A percentile compares a stretch with the other conserved stretches of the same genome.
phyloP scores from a whole-genome alignment of 1,140 invertebrate species.

The Pseudomyrmex gracilis region DNA sequence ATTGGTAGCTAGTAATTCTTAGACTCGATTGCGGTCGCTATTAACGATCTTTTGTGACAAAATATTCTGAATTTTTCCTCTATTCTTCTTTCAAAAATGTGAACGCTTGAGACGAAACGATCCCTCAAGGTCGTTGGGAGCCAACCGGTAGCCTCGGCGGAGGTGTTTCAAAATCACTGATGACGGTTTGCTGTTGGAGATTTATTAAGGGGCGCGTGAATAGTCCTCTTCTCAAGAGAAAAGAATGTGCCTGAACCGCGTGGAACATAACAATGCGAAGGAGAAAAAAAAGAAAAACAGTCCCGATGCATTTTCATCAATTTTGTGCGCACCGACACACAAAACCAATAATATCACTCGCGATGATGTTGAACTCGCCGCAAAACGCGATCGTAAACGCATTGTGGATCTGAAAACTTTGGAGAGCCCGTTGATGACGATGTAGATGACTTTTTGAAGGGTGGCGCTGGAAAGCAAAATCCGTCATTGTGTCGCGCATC shows the following conservation, averaged over 20 bases:
- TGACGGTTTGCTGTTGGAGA: constrained; percentile 76
- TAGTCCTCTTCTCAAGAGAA: constrained; percentile 13
- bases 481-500: background rate
- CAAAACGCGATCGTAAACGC: too few species aligned
- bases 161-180: constrained; percentile 80
- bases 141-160: constrained; percentile 78
- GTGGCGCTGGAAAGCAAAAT: too few species aligned
- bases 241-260: background rate
- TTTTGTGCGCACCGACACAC: too few species aligned
- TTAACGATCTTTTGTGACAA: constrained; percentile 66
- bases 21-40: constrained; percentile 30
- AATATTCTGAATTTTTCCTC: constrained; percentile 36
- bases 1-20: constrained; percentile 30
- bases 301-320: background rate
- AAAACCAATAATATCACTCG: too few species aligned
- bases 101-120: constrained; percentile 63
- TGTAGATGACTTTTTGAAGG: too few species aligned
- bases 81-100: constrained; percentile 66
- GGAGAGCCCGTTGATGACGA: too few species aligned
- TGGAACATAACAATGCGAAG: background rate
- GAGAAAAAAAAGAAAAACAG: constrained; percentile 43
- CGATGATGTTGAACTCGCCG: too few species aligned
- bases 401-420: too few species aligned
- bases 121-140: constrained; percentile 72
- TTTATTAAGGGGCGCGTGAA: constrained; percentile 75